Conservation (phyloP, 1,140 invertebrate genomes). For the Euwallacea similis region DNA sequence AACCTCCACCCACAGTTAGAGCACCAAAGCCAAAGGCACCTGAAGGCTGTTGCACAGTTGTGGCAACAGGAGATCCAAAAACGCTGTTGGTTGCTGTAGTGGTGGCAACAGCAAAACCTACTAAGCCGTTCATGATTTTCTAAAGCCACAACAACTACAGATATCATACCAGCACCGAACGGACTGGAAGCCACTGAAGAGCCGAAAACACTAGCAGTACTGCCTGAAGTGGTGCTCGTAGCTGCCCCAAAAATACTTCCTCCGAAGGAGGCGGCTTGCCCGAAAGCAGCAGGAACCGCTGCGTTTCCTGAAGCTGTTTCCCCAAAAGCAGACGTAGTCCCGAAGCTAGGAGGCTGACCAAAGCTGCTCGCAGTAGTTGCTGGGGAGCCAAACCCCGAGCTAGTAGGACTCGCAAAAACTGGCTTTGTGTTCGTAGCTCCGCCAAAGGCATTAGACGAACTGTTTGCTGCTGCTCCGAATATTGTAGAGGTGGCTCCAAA, state of each 20-base stretch:
- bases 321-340: neutral
- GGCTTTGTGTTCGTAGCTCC: neutral
- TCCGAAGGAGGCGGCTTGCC: slow-evolving; percentile 29
- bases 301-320: neutral
- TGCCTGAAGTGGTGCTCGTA: slow-evolving; percentile 26
- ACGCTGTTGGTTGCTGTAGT: slow-evolving; percentile 29
- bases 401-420: neutral
- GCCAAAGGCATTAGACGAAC: neutral
- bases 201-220: slow-evolving; percentile 34
- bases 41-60: slow-evolving; percentile 12
- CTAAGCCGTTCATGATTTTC: neutral
- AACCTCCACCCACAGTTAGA: slow-evolving; percentile 8
- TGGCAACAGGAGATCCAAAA: slow-evolving; percentile 37
- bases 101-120: slow-evolving; percentile 33
- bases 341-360: slow-evolving; percentile 20
- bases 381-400: slow-evolving; percentile 27
- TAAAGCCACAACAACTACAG: neutral
- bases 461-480: neutral
- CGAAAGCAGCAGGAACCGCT: slow-evolving; percentile 23
- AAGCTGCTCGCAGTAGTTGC: slow-evolving; percentile 35
- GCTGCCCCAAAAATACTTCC: slow-evolving; percentile 17
- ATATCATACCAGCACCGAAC: slow-evolving; percentile 22
- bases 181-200: slow-evolving; percentile 12
- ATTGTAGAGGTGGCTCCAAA: slow-evolving; percentile 3
- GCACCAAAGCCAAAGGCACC: slow-evolving; percentile 16